A percentile compares a stretch with the other conserved stretches of the same genome.
phyloP scores from a whole-genome alignment of 2,797 vertebrate genomes.

The Silurus aristotelis region DNA sequence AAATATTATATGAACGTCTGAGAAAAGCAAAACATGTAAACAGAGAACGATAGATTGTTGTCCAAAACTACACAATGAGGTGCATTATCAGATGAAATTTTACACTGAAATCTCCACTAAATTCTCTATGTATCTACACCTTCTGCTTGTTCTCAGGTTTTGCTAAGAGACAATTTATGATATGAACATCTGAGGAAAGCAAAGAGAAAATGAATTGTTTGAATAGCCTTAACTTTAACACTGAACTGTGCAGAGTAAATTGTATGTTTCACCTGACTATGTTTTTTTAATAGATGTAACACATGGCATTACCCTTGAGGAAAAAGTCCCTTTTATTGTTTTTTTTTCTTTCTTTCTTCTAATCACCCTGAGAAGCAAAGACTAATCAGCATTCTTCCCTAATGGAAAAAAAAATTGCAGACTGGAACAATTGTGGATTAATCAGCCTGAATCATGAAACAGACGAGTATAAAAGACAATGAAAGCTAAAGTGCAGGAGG shows the following conservation, averaged over 20 bases:
- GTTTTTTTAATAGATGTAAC: constrained; percentile 26
- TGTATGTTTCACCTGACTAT: neutral
- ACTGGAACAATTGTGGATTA: neutral
- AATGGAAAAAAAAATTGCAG: neutral
- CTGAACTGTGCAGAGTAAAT: neutral
- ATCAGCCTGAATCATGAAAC: neutral
- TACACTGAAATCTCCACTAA: too few relatives aligned
- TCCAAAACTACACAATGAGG: too few relatives aligned
- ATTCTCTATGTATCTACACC: too few relatives aligned
- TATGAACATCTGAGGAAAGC: too few relatives aligned
- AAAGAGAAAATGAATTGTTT: too few relatives aligned
- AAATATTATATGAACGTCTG: too few relatives aligned
- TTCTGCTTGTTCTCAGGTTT: too few relatives aligned
- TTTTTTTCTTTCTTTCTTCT: neutral
- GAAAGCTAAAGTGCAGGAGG: constrained; percentile 3
- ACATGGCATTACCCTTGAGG: neutral
- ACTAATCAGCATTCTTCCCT: neutral
- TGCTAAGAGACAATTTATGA: too few relatives aligned
- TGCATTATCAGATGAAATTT: too few relatives aligned
- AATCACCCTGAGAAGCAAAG: neutral
- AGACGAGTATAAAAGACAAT: neutral
- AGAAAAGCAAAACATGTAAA: too few relatives aligned
- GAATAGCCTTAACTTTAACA: neutral
- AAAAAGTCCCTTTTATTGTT: neutral
- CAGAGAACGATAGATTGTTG: too few relatives aligned